These are phyloP conservation scores for Emydura subglobosa DNA, from an alignment of 2,113 vertebrate species.

Conservation along the genomic window DNA sequence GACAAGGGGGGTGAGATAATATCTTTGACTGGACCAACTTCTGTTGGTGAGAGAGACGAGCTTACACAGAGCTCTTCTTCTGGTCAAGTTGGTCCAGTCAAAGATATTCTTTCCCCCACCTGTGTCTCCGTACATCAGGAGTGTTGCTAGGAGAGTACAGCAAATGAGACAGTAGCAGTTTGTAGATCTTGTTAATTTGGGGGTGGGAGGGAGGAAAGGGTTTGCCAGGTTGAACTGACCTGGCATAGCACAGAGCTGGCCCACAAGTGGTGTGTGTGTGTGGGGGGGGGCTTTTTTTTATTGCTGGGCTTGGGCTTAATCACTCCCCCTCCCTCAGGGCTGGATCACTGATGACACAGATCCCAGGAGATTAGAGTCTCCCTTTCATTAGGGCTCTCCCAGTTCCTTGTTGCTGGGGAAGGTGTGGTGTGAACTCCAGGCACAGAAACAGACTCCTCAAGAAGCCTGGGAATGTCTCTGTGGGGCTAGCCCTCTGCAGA, in stretches of 20 bases:
- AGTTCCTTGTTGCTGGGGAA: not conserved
- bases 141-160: not conserved
- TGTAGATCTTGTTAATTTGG: not conserved
- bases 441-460: not conserved
- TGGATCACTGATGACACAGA: not conserved
- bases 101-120: not conserved
- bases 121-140: not conserved
- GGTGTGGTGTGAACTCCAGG: conserved; percentile 1
- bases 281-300: not conserved
- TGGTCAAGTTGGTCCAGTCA: no score
- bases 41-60: no score
- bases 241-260: not conserved
- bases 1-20: not conserved
- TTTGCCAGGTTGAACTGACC: not conserved
- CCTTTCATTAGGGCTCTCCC: not conserved
- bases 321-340: not conserved
- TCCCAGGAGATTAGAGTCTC: not conserved
- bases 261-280: not conserved
- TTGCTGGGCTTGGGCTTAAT: not conserved
- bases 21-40: no score
- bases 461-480: not conserved
- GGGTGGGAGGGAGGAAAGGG: not conserved
- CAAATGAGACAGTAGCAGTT: not conserved
- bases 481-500: not conserved
- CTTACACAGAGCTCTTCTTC: no score